A percentile compares a stretch with the other conserved stretches of the same genome.
phyloP scores from a whole-genome alignment of 2,888 invertebrate genomes.

The Lucinisca nassula region DNA sequence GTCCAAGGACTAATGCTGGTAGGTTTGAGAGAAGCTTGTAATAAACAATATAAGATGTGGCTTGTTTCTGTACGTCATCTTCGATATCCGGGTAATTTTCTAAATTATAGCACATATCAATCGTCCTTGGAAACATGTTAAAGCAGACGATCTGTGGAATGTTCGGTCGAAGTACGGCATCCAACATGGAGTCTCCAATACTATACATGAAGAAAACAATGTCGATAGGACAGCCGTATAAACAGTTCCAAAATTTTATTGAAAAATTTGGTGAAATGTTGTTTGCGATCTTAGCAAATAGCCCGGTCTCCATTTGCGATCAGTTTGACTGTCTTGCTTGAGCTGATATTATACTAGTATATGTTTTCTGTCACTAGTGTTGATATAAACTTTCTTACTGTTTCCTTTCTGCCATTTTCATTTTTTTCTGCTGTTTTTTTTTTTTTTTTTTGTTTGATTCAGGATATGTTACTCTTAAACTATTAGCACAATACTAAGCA shows the following conservation, averaged over 20 bases:
- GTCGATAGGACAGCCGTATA: conserved; percentile 79
- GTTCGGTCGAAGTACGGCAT: conserved; percentile 84
- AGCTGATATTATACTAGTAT: no score
- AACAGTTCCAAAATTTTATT: conserved; percentile 65
- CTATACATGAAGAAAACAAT: conserved; percentile 85
- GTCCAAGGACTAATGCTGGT: conserved; percentile 84
- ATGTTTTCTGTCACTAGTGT: no score
- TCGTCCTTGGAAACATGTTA: conserved; percentile 66
- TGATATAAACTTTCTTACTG: no score
- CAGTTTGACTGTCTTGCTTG: no score
- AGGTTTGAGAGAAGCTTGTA: conserved; percentile 84
- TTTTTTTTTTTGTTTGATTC: no score
- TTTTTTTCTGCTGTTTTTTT: no score
- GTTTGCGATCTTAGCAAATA: conserved; percentile 3
- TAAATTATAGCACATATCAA: conserved; percentile 71
- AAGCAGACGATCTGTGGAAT: conserved; percentile 84
- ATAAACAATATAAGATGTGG: conserved; percentile 83
- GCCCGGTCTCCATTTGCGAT: not conserved
- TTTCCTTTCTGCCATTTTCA: no score
- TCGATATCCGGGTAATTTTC: conserved; percentile 74
- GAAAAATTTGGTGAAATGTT: conserved; percentile 38
- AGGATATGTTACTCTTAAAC: no score
- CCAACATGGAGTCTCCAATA: conserved; percentile 85
- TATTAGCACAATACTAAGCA: no score
- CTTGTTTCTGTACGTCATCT: conserved; percentile 78